These are phyloP conservation scores for Junonia oenone DNA, from an alignment of 2,888 invertebrate species.

Conservation along the genomic window DNA sequence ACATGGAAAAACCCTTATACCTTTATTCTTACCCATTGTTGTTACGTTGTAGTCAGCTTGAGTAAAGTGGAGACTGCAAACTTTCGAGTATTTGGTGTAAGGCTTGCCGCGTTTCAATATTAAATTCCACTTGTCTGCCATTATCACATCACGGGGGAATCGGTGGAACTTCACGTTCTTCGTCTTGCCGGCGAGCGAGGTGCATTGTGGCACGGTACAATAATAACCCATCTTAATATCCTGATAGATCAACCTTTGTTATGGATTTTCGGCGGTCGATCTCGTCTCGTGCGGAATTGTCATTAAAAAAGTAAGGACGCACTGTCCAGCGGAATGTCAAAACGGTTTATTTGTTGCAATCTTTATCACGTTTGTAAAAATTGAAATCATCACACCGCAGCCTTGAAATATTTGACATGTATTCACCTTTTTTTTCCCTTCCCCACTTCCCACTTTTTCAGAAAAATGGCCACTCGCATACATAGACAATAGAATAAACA, in stretches of 20 bases:
- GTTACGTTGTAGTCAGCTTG: constrained; percentile 72
- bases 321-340: constrained; percentile 31
- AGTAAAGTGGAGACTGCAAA: constrained; percentile 72
- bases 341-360: constrained; percentile 56
- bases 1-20: constrained; percentile 67
- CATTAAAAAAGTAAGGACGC: constrained; percentile 39
- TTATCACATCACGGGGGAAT: constrained; percentile 60
- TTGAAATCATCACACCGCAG: constrained; percentile 73
- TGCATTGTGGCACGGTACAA: constrained; percentile 76
- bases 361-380: constrained; percentile 72
- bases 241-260: constrained; percentile 44
- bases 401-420: constrained; percentile 78
- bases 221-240: constrained; percentile 70
- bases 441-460: constrained; percentile 57
- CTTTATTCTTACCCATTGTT: constrained; percentile 77
- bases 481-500: constrained; percentile 33
- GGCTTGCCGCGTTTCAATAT: constrained; percentile 72
- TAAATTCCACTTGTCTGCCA: constrained; percentile 69
- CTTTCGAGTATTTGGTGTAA: constrained; percentile 74
- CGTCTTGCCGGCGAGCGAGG: constrained; percentile 76
- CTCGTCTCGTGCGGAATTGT: constrained; percentile 32
- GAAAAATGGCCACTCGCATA: constrained; percentile 41
- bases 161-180: constrained; percentile 76
- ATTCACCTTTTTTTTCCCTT: constrained; percentile 62
- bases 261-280: constrained; percentile 35